Evolutionary conservation across 2,113 vertebrate genomes (phyloP), one percentile per base, ranked within the genome.

Genomic region (Otocyon megalotis): DNA sequence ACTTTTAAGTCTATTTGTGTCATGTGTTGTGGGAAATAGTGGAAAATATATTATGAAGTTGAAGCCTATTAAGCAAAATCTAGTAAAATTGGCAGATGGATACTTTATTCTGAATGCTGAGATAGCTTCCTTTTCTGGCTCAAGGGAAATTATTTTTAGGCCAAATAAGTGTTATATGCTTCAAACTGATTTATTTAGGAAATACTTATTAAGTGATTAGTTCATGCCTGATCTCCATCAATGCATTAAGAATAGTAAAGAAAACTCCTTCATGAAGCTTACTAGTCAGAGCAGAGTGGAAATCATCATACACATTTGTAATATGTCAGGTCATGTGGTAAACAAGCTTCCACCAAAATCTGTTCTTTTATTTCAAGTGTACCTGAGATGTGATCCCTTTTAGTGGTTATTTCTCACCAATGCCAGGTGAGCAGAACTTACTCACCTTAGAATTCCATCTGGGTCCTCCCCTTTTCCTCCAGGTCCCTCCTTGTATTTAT

Each of bases 41-140:
- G 3, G n/a, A 86, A 94, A 83, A 65, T 69, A 79, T 11, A 83
- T 94, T 90, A 8, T 79, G 28, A 88, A 80, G 60, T 84, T 74
- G 69, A 93, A 87, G 32, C 37, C 71, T 92, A 65, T 24, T 77
- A 82, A 94, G 62, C 20, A 95, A 89, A 94, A 76, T 7, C n/a
- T 89, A 77, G 14, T 94, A 69, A 80, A 35, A 50, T 48, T 62
- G 50, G 28, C 62, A 90, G 72, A 79, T 72, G n/a, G 26, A 54
- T 81, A 20, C 8, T 28, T 77, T 74, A 60, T 35, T 48, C 48
- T 65, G 60, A 71, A 85, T 88, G 13, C 50, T 62, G 77, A 88
- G 17, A 60, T 3, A 90, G 13, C 37, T 93, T 87, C 28, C 4
- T 95, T 20, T 93, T 85, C 13, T 85, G 65, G 6, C 48, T 84